A percentile compares a stretch with the other conserved stretches of the same genome.
phyloP scores from a whole-genome alignment of 2,888 invertebrate species.

The Thecocarcelia acutangulata region DNA sequence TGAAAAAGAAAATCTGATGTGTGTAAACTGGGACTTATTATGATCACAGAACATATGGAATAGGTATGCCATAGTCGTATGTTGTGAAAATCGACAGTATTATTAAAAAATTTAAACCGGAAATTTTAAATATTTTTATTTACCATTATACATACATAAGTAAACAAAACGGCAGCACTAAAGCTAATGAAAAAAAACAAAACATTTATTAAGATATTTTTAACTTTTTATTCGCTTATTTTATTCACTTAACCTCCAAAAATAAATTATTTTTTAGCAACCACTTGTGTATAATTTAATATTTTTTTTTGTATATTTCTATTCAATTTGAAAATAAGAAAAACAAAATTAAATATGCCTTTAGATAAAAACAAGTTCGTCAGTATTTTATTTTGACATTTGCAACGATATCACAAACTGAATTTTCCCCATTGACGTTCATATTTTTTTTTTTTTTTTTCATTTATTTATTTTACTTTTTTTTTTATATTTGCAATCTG shows the following conservation, averaged over 20 bases:
- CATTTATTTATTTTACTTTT: too few relatives aligned
- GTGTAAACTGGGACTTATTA: too few relatives aligned
- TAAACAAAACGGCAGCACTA: too few relatives aligned
- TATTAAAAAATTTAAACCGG: too few relatives aligned
- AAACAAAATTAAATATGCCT: background rate
- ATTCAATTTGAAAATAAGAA: background rate
- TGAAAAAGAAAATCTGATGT: too few relatives aligned
- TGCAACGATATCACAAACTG: conserved; percentile 20
- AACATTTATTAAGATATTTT: background rate
- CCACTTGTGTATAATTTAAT: conserved; percentile 22
- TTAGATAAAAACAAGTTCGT: background rate
- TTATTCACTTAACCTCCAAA: conserved; percentile 12
- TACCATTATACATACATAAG: background rate
- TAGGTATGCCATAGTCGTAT: too few relatives aligned
- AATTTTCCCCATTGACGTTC: conserved; percentile 18
- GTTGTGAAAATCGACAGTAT: too few relatives aligned
- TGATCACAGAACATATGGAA: too few relatives aligned
- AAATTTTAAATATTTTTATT: background rate
- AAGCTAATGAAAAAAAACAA: too few relatives aligned
- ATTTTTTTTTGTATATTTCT: conserved; percentile 12
- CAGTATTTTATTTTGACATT: conserved; percentile 9
- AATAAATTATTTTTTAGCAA: conserved; percentile 12
- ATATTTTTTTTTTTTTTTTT: too few relatives aligned
- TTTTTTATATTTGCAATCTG: too few relatives aligned
- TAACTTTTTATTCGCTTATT: background rate